Conservation (phyloP, 2,797 vertebrate genomes). For the Pelochelys cantorii region DNA sequence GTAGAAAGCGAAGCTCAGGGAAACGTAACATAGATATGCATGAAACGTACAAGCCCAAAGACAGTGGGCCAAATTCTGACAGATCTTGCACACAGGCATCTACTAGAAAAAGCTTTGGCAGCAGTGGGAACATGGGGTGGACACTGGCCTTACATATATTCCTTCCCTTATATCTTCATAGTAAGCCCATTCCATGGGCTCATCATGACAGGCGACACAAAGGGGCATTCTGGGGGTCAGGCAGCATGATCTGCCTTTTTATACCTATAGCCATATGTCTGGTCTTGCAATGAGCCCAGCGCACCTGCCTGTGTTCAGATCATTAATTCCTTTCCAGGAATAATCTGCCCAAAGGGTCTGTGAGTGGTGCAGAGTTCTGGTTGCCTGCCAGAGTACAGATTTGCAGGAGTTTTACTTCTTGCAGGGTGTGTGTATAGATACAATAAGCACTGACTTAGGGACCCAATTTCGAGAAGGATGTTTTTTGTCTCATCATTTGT, state of each 20-base stretch:
- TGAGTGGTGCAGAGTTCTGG: neutral
- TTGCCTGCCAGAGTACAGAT: neutral
- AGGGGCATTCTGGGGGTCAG: neutral
- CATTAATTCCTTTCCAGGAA: neutral
- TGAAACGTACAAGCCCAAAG: neutral
- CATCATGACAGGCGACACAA: too few relatives aligned
- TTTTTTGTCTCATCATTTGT: neutral
- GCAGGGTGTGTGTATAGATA: neutral
- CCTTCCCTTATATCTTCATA: neutral
- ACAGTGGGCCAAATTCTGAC: neutral
- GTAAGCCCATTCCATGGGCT: neutral
- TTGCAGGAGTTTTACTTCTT: accelerated
- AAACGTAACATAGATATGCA: neutral
- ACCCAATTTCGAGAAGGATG: neutral
- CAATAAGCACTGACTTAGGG: neutral
- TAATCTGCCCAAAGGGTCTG: neutral
- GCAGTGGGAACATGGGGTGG: neutral
- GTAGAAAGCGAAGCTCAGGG: neutral
- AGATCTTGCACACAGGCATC: neutral
- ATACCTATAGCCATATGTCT: neutral
- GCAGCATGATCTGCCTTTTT: neutral
- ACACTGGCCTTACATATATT: neutral
- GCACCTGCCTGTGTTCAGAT: neutral
- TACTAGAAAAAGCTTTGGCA: neutral
- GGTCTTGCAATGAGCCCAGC: too few relatives aligned